phyloP scores from a whole-genome alignment of 92 coral and sea anemone genomes.

The Epizoanthus fatuus region DNA sequence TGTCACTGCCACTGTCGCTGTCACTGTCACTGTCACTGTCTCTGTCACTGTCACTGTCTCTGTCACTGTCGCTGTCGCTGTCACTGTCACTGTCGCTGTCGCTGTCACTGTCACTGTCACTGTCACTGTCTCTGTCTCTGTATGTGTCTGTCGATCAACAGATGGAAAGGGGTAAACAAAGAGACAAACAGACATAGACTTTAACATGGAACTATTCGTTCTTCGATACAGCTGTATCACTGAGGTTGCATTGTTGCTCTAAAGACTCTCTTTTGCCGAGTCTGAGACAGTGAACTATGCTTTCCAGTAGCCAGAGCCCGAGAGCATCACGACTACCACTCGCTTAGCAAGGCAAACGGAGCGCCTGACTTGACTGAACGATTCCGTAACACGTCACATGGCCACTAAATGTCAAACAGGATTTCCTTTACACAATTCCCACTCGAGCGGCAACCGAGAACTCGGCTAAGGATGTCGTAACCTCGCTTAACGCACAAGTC shows the following conservation, averaged over 20 bases:
- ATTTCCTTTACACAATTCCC: slow-evolving; percentile 79
- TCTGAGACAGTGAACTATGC: too few relatives aligned
- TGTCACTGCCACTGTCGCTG: not conserved
- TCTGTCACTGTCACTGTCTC: not conserved
- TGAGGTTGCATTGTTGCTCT: too few relatives aligned
- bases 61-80: not conserved
- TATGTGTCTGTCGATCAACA: not conserved
- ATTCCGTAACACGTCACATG: too few relatives aligned
- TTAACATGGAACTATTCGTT: too few relatives aligned
- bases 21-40: not conserved
- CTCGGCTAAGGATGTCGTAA: slow-evolving; percentile 82
- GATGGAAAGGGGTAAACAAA: too few relatives aligned
- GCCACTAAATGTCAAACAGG: slow-evolving; percentile 78
- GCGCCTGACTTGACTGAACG: too few relatives aligned
- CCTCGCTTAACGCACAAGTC: slow-evolving; percentile 77
- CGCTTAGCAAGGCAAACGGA: too few relatives aligned
- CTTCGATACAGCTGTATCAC: too few relatives aligned
- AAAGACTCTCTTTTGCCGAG: too few relatives aligned
- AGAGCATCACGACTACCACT: too few relatives aligned
- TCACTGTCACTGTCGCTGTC: not conserved
- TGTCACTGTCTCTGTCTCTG: not conserved
- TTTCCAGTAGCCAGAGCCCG: too few relatives aligned
- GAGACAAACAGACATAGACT: too few relatives aligned
- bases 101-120: not conserved
- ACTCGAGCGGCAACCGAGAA: slow-evolving; percentile 60